Base-by-base conservation (phyloP, 2,113 vertebrate genomes). In the Porphyrio hochstetteri region DNA sequence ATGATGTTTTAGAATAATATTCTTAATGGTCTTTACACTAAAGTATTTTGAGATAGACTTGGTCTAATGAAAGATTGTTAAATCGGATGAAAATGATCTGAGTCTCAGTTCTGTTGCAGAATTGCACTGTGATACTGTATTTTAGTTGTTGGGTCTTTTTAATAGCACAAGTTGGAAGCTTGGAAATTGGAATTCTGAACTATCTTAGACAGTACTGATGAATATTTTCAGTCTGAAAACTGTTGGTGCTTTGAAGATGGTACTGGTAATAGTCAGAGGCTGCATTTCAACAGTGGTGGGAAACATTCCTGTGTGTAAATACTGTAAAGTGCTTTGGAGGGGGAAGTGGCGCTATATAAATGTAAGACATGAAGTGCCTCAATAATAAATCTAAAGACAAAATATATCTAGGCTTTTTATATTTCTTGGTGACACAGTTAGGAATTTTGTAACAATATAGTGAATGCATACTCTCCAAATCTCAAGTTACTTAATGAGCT, bases 301-400 rank as follows among this genome's bases (percentile, higher is more conserved):
- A 93, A 94, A 95, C 93, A 93, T 96, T 97, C 94, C 92, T 93
- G 95, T 97, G 68, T 96, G 95, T 95, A 95, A 89, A 96, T 97
- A 93, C 75, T 97, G 92, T 97, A 96, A 97, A 97, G 92, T 86
- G 72, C 59, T 94, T 88, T 83, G 82, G 64, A 96, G 86, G 82
- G 92, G 90, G 82, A 90, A 96, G 78, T 56, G 94, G 92, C 95
- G 80, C 96, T 96, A 89, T 95, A 86, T 95, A 96, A 97, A 95
- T 97, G 96, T 96, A 96, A 92, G 74, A 94, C 90, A 94, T 96
- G 91, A 97, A 97, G 95, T 97, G 97, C 97, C 97, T 97, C 97
- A 96, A 97, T 96, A 97, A 97, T 97, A 97, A 97, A 97, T 69
- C 84, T 96, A 71, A 94, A 90, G 78, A 72, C 72, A 79, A 96